Evolutionary conservation across 2,797 vertebrate species (phyloP), one percentile per base, ranked within the genome.

Genomic region (Bovichtus diacanthus): DNA sequence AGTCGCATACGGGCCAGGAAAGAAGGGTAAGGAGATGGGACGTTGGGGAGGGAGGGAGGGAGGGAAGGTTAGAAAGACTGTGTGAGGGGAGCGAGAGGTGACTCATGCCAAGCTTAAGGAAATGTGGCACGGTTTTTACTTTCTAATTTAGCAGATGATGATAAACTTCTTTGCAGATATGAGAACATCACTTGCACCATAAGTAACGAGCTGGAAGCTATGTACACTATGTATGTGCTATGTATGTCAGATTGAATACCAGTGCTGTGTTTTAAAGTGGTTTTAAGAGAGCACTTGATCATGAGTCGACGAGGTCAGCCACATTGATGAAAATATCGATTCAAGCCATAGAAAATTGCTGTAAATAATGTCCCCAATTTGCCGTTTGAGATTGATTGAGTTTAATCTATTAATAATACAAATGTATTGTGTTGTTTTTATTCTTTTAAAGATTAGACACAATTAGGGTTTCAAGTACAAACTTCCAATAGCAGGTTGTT

Each of bases 1-100:
- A 99, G 98, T 89, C 96, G 98, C 83, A 99, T 99, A 87, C 95
- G 98, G 82, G 98, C 97, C 86, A 96, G 95, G 55, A 95, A 95
- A 0, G 92, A 99, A 83, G 98, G 98, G 98, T 99, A 96, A 98
- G 98, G 63, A 86, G 11, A 55, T 2, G 44, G 56, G 29, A 39
- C 0, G 0, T 5, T 11, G n/a, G 29, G 9, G 36, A 8, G 10
- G 3, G 19, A 10, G 10, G 3, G 19, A 10, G 29, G 12, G 8
- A n/a, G 15, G 21, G 25, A 23, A 3, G 62, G 43, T 12, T 21
- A n/a, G 11, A 29, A 3, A 54, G 18, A 12, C 21, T 9, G 5
- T 21, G 21, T 49, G 27, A 47, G 2, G 8, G 7, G n/a, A 54
- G 21, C 51, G 5, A 21, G 13, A 47, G 13, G 38, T 29, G 31